Percentiles rank a stretch among this genome's conserved stretches.
These are phyloP conservation scores for Gnathonemus longibarbis DNA, from an alignment of 2,113 vertebrate genomes.

Conservation along the genomic window DNA sequence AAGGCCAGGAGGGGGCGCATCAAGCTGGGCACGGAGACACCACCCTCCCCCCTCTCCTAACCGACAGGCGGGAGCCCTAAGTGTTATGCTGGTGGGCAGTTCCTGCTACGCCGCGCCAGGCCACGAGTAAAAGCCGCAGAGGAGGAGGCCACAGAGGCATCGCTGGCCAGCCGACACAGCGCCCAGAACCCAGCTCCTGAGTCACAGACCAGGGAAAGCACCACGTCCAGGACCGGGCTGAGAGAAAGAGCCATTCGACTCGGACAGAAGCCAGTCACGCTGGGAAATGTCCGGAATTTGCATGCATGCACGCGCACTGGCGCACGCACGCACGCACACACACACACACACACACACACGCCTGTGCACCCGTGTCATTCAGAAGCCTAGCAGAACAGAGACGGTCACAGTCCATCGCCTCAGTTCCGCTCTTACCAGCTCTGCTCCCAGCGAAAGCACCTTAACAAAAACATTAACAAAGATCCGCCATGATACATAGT, in stretches of 20 bases:
- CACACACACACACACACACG: not conserved
- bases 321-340: too few relatives aligned
- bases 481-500: not conserved
- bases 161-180: not conserved
- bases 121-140: not conserved
- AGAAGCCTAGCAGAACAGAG: not conserved
- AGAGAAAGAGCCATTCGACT: not conserved
- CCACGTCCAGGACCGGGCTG: not conserved
- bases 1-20: not conserved
- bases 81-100: not conserved
- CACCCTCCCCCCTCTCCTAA: not conserved
- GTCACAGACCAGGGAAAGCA: not conserved
- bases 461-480: not conserved
- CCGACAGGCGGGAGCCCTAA: not conserved
- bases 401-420: not conserved
- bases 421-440: not conserved
- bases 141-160: not conserved
- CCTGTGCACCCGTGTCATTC: not conserved
- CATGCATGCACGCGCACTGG: not conserved
- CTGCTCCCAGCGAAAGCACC: not conserved
- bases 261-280: not conserved
- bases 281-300: not conserved
- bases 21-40: not conserved
- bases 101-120: not conserved
- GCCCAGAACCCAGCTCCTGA: not conserved